These are phyloP conservation scores for Isotomurus palustris DNA, from an alignment of 2,888 invertebrate genomes.

Conservation along the genomic window DNA sequence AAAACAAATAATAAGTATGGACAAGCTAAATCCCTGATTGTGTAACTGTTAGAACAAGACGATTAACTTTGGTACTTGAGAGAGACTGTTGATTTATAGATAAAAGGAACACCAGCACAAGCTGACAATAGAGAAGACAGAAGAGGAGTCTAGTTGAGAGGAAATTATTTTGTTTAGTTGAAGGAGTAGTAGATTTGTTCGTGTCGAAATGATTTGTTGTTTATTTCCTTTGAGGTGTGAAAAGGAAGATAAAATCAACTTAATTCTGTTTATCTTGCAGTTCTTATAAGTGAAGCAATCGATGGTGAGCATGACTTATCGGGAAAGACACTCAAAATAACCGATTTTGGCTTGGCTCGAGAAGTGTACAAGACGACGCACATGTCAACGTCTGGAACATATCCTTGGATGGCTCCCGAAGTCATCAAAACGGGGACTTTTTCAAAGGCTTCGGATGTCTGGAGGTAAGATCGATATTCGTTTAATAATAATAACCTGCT, in stretches of 20 bases:
- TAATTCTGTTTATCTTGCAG: slow-evolving; percentile 53
- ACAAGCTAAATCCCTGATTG: too few species aligned
- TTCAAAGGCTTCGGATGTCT: slow-evolving; percentile 92
- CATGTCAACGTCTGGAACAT: slow-evolving; percentile 97
- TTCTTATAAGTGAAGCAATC: slow-evolving; percentile 67
- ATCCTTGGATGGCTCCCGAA: slow-evolving; percentile 99
- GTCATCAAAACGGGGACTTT: slow-evolving; percentile 85
- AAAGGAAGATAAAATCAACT: slow-evolving; percentile 48
- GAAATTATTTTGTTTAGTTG: background rate
- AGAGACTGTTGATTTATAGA: too few species aligned
- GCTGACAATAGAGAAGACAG: too few species aligned
- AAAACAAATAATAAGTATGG: too few species aligned
- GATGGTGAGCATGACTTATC: slow-evolving; percentile 64
- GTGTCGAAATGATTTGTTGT: background rate
- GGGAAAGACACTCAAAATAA: slow-evolving; percentile 91
- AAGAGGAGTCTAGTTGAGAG: background rate
- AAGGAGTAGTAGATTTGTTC: background rate
- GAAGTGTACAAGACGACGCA: slow-evolving; percentile 94
- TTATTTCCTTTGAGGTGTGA: slow-evolving; percentile 49
- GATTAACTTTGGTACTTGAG: too few species aligned
- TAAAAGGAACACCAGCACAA: too few species aligned
- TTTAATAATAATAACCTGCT: too few species aligned
- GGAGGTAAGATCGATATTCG: slow-evolving; percentile 67
- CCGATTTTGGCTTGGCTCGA: slow-evolving; percentile 92
- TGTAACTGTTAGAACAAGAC: too few species aligned